Evolutionary conservation across 2,888 invertebrate species (phyloP).

Genomic region (Hypomecis atomaria): DNA sequence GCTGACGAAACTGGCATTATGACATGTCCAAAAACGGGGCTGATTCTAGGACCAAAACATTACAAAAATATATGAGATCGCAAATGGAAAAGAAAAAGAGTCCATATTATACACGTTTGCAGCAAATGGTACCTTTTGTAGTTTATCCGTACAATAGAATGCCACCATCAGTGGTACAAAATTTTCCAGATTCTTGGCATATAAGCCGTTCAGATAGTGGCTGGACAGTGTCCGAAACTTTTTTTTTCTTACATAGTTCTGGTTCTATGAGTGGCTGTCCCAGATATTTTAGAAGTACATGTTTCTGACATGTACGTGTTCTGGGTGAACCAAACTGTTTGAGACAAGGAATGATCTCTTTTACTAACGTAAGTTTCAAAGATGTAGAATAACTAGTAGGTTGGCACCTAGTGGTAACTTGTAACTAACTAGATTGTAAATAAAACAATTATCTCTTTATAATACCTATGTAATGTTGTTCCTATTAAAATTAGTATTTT

Average conservation of each 20-base stretch:
- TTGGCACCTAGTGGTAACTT: not conserved
- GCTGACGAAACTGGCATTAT: too few species aligned
- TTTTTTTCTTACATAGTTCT: too few species aligned
- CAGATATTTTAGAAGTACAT: too few species aligned
- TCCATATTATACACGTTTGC: not conserved
- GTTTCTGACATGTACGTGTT: not conserved
- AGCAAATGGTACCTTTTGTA: too few species aligned
- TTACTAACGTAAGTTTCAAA: not conserved
- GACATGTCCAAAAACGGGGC: too few species aligned
- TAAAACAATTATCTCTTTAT: not conserved
- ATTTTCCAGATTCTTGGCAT: conserved; percentile 1
- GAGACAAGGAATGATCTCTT: not conserved
- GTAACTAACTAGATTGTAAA: not conserved
- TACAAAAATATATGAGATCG: not conserved
- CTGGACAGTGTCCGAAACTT: too few species aligned
- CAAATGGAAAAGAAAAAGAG: too few species aligned
- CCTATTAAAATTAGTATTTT: too few species aligned
- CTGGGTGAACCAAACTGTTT: not conserved
- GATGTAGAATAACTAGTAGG: not conserved
- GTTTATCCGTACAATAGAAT: too few species aligned
- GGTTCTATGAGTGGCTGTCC: too few species aligned
- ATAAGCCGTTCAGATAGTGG: not conserved
- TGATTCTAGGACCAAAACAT: not conserved
- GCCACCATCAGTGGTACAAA: too few species aligned
- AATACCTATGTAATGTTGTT: not conserved